Base-by-base conservation (phyloP, 2,888 invertebrate genomes). In the Ganaspis brasiliensis region DNA sequence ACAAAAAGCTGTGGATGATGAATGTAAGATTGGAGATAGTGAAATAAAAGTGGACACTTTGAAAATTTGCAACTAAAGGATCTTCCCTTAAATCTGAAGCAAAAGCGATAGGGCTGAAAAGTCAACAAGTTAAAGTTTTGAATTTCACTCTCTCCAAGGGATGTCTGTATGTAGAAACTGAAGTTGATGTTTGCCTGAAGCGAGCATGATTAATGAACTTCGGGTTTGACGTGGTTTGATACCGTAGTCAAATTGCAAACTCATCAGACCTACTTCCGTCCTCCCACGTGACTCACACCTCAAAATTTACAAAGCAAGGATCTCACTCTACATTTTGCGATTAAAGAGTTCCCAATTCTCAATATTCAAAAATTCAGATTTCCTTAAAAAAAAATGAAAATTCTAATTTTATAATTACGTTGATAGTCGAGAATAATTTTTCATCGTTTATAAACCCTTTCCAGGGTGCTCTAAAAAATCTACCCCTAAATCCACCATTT, bases 141-240 rank as follows among this genome's bases (percentile, higher is more conserved):
- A 79, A 56, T 76, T 71, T 59, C 59, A 76, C 74, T 76, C 72
- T 76, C 74, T 63, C 57, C 63, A 26, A 71, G 37, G 61, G 37
- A 35, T 19, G 70, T 63, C 31, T 74, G 56, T 73, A 57, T 73
- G 57, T 61, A 72, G 19, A 56, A 77, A 72, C 57, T 74, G 72
- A 74, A 76, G 74, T 75, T 74, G 75, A 79, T 77, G 74, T 77
- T 75, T 72, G 57, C 73, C 73, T 71, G 56, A 79, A 76, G 76
- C 74, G 83, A 84, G 83, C 79, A 86, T 87, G 87, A 87, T 87
- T 87, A 87, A 87, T 86, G 84, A 82, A 76, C 76, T 79, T 81
- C 76, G 78, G 82, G 75, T 77, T 83, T 85, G 84, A 84, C 85
- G 82, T 67, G 79, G 84, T 84, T 82, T 81, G 83, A 85, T 84